Evolutionary conservation across 1,140 invertebrate genomes (phyloP).

Genomic region (Galleria mellonella): DNA sequence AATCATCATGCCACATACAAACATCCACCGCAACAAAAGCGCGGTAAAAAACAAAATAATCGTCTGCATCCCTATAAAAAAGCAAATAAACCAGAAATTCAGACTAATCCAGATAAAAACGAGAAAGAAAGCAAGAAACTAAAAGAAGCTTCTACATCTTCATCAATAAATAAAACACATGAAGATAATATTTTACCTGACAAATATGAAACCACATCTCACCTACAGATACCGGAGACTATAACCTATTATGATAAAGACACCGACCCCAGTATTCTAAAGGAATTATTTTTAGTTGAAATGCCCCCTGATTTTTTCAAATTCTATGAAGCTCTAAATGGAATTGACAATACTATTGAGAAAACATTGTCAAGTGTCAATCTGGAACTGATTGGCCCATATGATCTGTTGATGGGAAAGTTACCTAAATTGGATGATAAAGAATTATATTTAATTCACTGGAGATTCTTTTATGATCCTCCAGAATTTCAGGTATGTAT

Average conservation of each 20-base stretch:
- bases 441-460: constrained; percentile 85
- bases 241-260: constrained; percentile 32
- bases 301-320: constrained; percentile 94
- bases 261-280: constrained; percentile 73
- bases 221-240: constrained; percentile 7
- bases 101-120: too few relatives aligned
- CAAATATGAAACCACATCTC: too few relatives aligned
- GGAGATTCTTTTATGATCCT: constrained; percentile 95
- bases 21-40: constrained; percentile 77
- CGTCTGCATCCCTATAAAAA: neutral
- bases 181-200: too few relatives aligned
- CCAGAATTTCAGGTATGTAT: constrained; percentile 89
- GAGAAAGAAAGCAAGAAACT: too few relatives aligned
- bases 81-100: neutral
- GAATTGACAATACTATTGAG: constrained; percentile 65
- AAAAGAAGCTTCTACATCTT: too few relatives aligned
- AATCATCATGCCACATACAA: constrained; percentile 85
- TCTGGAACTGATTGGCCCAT: constrained; percentile 89
- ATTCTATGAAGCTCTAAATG: constrained; percentile 82
- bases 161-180: neutral
- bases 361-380: constrained; percentile 80
- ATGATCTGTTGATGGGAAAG: constrained; percentile 85
- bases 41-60: constrained; percentile 11
- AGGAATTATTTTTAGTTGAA: constrained; percentile 85
- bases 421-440: constrained; percentile 76